Percentiles rank a stretch among this genome's conserved stretches.
Evolutionary conservation across 2,888 invertebrate species (phyloP).

Genomic region (Andrena haemorrhoa): DNA sequence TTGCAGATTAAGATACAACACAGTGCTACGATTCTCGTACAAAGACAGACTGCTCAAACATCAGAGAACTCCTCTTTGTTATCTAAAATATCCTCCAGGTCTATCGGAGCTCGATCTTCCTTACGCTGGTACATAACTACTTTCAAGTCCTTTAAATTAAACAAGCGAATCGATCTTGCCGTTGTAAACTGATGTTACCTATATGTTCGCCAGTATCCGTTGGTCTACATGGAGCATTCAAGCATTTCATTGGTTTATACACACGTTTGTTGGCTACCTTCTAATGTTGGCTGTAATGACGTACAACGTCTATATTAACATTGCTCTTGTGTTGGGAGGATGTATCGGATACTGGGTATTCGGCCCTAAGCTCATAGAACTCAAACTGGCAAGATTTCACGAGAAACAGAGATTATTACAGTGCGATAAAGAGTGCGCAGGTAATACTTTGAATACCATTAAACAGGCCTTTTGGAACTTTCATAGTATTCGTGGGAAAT

Average conservation of each 20-base stretch:
- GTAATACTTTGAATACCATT: conserved; percentile 65
- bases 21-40: conserved; percentile 80
- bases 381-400: conserved; percentile 86
- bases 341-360: conserved; percentile 87
- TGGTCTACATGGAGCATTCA: conserved; percentile 84
- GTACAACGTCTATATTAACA: conserved; percentile 89
- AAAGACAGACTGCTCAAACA: conserved; percentile 80
- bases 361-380: conserved; percentile 86
- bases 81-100: conserved; percentile 75
- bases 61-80: conserved; percentile 85
- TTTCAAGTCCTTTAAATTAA: conserved; percentile 4
- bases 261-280: conserved; percentile 89
- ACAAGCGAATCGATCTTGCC: no score
- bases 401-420: conserved; percentile 66
- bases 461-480: background rate
- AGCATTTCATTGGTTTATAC: conserved; percentile 86
- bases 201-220: conserved; percentile 64
- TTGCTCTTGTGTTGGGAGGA: conserved; percentile 89
- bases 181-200: conserved; percentile 9
- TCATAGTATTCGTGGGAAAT: conserved; percentile 18
- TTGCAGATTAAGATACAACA: conserved; percentile 85
- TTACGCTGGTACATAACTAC: conserved; percentile 73
- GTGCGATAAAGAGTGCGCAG: conserved; percentile 79
- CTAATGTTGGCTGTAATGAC: conserved; percentile 92
- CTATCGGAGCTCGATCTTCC: conserved; percentile 48